Evolutionary conservation across 1,140 invertebrate species (phyloP).

Genomic region (Calephelis virginiensis): DNA sequence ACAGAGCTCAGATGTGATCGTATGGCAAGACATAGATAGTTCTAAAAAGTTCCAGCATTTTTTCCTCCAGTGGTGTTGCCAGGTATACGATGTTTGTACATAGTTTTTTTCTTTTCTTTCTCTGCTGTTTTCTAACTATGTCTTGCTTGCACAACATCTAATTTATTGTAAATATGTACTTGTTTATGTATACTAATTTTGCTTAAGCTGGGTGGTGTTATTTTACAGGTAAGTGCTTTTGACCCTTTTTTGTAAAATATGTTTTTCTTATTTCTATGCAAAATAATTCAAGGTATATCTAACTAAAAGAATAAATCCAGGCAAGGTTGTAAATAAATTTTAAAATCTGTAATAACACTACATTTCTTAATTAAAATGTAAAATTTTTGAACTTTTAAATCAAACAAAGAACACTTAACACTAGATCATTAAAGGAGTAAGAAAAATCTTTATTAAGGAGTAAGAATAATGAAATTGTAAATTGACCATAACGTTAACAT

Average conservation of each 20-base stretch:
- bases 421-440: too few species aligned
- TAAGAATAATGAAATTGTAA: too few species aligned
- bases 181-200: conserved; percentile 29
- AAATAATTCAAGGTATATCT: too few species aligned
- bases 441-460: too few species aligned
- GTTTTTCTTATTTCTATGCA: not conserved
- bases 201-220: conserved; percentile 20
- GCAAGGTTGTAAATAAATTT: too few species aligned
- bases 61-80: conserved; percentile 40
- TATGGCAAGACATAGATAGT: conserved; percentile 73
- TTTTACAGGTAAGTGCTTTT: conserved; percentile 32
- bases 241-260: not conserved
- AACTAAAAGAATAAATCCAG: too few species aligned
- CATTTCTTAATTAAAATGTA: too few species aligned
- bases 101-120: conserved; percentile 41
- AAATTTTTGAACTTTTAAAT: too few species aligned
- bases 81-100: conserved; percentile 50
- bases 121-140: conserved; percentile 67
- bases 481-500: too few species aligned
- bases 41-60: conserved; percentile 41
- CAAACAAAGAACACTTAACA: too few species aligned
- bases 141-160: conserved; percentile 62
- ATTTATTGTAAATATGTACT: conserved; percentile 33
- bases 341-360: too few species aligned
- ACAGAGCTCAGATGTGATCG: conserved; percentile 72